A percentile compares a stretch with the other conserved stretches of the same genome.
Evolutionary conservation across 2,888 invertebrate species (phyloP).

Genomic region (Harpalus rufipes): DNA sequence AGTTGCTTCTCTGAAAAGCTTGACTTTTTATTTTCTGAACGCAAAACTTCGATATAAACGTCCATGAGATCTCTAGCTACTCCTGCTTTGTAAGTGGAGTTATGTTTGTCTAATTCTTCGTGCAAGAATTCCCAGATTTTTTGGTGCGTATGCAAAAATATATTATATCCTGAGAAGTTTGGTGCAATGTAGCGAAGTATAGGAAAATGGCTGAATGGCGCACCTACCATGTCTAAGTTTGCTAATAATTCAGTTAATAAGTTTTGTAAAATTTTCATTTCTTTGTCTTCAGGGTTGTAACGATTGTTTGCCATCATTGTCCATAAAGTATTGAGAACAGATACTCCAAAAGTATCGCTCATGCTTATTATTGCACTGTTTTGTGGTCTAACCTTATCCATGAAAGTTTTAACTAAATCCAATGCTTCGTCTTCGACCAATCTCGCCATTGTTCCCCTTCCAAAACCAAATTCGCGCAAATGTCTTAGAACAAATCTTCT

Average conservation of each 20-base stretch:
- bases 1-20: conserved; percentile 86
- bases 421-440: conserved; percentile 85
- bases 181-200: conserved; percentile 86
- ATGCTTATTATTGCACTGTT: conserved; percentile 80
- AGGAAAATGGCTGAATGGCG: conserved; percentile 89
- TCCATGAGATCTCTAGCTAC: conserved; percentile 90
- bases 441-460: conserved; percentile 86
- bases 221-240: conserved; percentile 89
- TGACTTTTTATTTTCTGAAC: conserved; percentile 79
- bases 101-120: conserved; percentile 86
- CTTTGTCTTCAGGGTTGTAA: conserved; percentile 84
- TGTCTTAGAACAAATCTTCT: conserved; percentile 87
- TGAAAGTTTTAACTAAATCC: conserved; percentile 81
- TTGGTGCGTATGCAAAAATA: conserved; percentile 85
- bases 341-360: conserved; percentile 87
- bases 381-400: conserved; percentile 75
- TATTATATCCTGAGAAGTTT: conserved; percentile 86
- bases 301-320: conserved; percentile 89
- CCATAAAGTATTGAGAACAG: conserved; percentile 90
- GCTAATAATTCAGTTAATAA: conserved; percentile 86
- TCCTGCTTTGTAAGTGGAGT: conserved; percentile 81
- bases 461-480: conserved; percentile 90
- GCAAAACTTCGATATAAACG: conserved; percentile 85
- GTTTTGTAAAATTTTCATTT: conserved; percentile 83
- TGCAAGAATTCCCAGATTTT: conserved; percentile 86